These are phyloP conservation scores for Nemotelus pantherinus DNA, from an alignment of 2,888 invertebrate species.

Conservation along the genomic window DNA sequence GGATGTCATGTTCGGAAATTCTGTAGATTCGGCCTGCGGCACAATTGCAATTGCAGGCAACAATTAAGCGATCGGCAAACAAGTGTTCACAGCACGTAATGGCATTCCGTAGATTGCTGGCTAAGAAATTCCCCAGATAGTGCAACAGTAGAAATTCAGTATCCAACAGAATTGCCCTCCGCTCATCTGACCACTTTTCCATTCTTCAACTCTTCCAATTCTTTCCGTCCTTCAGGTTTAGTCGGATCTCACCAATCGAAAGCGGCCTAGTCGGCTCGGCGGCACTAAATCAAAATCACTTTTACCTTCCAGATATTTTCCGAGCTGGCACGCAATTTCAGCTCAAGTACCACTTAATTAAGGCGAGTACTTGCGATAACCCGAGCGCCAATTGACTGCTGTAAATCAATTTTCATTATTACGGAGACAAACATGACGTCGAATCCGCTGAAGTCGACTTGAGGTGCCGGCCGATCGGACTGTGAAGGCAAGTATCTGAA, in stretches of 20 bases:
- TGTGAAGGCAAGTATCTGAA: neutral
- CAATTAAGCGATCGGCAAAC: conserved; percentile 34
- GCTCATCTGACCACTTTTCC: neutral
- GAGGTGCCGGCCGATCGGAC: neutral
- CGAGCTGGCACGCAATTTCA: conserved; percentile 32
- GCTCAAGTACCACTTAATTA: conserved; percentile 40
- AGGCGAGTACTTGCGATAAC: conserved; percentile 30
- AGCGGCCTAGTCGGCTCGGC: conserved; percentile 1
- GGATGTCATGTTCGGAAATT: conserved; percentile 41
- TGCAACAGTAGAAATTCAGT: neutral
- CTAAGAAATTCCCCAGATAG: conserved; percentile 16
- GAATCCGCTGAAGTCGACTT: neutral
- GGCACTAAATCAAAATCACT: conserved; percentile 42
- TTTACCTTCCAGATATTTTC: conserved; percentile 40
- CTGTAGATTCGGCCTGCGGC: conserved; percentile 37
- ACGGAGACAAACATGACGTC: conserved; percentile 34
- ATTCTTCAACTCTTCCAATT: neutral
- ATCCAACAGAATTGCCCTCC: neutral
- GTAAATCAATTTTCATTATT: conserved; percentile 44
- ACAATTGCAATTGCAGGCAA: conserved; percentile 35
- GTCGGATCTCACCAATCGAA: neutral
- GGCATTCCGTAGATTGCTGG: conserved; percentile 8
- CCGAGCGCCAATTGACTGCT: conserved; percentile 31
- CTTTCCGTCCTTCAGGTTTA: neutral
- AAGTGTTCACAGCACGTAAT: conserved; percentile 36